Evolutionary conservation across 2,888 invertebrate genomes (phyloP).

Genomic region (Drosophila pseudotalamancana): DNA sequence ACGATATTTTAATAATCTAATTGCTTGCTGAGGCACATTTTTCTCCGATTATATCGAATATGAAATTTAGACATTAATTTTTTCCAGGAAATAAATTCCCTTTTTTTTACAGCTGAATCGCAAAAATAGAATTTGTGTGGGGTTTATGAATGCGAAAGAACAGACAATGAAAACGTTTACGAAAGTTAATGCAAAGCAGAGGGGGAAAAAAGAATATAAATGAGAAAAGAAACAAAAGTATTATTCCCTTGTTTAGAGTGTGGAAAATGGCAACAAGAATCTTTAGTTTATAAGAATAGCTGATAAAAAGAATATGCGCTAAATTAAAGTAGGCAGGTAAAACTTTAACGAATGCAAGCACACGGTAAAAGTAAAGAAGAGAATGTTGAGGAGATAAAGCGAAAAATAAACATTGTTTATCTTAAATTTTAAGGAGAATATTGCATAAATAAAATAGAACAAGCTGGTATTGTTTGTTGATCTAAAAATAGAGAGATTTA

Average conservation of each 20-base stretch:
- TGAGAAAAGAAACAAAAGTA: too few species aligned
- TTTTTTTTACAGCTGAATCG: not conserved
- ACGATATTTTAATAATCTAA: constrained; percentile 12
- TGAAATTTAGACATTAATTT: constrained; percentile 3
- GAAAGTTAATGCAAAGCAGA: not conserved
- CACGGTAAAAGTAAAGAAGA: not conserved
- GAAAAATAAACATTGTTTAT: too few species aligned
- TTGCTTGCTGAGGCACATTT: constrained; percentile 15
- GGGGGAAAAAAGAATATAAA: not conserved
- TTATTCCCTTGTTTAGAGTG: too few species aligned
- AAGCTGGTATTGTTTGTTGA: not conserved
- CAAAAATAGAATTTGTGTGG: not conserved
- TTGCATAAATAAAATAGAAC: too few species aligned
- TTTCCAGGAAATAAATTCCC: not conserved
- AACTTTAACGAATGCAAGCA: not conserved
- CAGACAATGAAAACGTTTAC: not conserved
- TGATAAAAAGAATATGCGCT: too few species aligned
- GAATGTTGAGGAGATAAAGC: not conserved
- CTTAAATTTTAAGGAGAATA: too few species aligned
- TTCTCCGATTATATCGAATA: not conserved
- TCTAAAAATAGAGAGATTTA: too few species aligned
- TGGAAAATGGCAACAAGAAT: too few species aligned
- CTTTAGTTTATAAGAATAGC: too few species aligned
- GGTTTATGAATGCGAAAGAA: not conserved
- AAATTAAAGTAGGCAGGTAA: not conserved